A percentile compares a stretch with the other conserved stretches of the same genome.
Conservation (phyloP, 2,888 invertebrate genomes). For the Hyles lineata region DNA sequence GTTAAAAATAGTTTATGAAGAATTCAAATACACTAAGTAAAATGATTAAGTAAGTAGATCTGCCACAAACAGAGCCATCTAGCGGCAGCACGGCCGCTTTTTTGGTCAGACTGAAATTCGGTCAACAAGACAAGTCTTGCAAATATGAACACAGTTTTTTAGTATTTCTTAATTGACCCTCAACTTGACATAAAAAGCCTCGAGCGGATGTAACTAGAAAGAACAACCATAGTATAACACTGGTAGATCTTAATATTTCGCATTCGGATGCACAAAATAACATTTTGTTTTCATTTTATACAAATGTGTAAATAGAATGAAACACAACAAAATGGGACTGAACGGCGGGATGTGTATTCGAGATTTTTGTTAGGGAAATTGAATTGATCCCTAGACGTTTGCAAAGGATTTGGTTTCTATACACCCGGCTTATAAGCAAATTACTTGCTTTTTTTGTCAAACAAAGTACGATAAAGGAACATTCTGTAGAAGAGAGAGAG, state of each 20-base stretch:
- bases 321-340: constrained; percentile 29
- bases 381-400: constrained; percentile 28
- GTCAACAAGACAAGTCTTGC: constrained; percentile 1
- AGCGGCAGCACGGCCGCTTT: not conserved
- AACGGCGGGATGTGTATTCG: constrained; percentile 20
- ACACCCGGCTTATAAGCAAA: not conserved
- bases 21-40: too few species aligned
- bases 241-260: not conserved
- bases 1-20: too few species aligned
- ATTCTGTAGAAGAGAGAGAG: not conserved
- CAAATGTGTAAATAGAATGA: constrained; percentile 19
- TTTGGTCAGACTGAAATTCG: constrained; percentile 5
- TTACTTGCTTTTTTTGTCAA: not conserved
- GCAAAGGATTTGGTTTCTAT: constrained; percentile 9
- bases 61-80: not conserved
- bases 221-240: not conserved
- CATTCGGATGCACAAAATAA: not conserved
- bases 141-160: not conserved
- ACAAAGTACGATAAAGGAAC: not conserved
- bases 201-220: too few species aligned
- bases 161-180: constrained; percentile 6
- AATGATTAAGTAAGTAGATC: too few species aligned
- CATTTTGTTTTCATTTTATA: constrained; percentile 19
- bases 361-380: constrained; percentile 27
- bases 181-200: not conserved